phyloP scores from a whole-genome alignment of 2,113 vertebrate species.

The Poeciliopsis retropinna region DNA sequence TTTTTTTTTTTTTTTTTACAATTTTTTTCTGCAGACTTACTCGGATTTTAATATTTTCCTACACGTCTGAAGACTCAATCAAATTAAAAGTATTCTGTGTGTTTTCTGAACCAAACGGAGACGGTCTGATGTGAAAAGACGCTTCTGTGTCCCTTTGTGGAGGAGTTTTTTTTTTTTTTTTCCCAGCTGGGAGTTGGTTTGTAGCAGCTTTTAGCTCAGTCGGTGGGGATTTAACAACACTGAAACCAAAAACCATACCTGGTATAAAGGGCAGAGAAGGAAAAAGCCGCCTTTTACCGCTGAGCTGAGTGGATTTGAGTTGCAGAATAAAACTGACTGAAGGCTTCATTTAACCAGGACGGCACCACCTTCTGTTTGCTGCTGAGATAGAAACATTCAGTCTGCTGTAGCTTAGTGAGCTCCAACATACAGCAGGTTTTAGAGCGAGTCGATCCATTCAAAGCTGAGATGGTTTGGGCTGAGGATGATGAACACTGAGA shows the following conservation, averaged over 20 bases:
- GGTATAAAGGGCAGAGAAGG: constrained; percentile 23
- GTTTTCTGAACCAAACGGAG: neutral
- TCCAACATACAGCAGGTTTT: no score
- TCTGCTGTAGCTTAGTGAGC: no score
- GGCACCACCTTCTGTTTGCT: neutral
- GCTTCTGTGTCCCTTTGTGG: constrained; percentile 33
- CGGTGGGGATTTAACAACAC: constrained; percentile 32
- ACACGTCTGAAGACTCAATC: neutral
- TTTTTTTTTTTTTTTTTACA: neutral
- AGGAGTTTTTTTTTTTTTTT: constrained; percentile 15
- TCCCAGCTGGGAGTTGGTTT: constrained; percentile 49
- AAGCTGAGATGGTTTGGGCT: no score
- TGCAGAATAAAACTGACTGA: neutral
- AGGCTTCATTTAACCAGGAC: neutral
- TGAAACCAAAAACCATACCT: constrained; percentile 59
- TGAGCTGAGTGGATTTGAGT: constrained; percentile 20
- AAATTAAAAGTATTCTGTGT: neutral
- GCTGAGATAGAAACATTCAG: neutral
- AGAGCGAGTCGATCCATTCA: no score
- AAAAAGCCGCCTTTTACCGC: constrained; percentile 13
- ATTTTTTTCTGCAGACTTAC: neutral
- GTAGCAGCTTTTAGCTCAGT: constrained; percentile 51
- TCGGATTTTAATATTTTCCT: neutral
- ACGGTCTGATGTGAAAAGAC: constrained; percentile 35
- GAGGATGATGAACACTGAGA: no score